Base-by-base conservation (phyloP, 1,140 invertebrate genomes). In the Oryctes rhinoceros region DNA sequence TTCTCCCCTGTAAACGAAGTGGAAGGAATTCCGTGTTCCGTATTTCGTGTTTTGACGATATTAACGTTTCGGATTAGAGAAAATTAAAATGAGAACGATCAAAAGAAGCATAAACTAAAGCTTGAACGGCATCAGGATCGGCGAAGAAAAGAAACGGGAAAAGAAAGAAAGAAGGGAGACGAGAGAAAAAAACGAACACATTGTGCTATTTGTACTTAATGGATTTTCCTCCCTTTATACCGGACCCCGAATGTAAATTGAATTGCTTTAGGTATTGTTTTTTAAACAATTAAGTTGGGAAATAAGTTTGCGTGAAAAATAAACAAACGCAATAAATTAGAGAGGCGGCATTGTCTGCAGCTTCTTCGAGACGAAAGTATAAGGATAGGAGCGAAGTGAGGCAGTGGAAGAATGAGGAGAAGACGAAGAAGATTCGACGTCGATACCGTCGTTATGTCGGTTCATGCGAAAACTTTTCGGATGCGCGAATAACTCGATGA, bases 401-500 rank as follows among this genome's bases (percentile, higher is more conserved):
- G 47, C 75, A 15, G 35, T 30, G 18, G 18, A 67, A 67, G 62
- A 67, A 18, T 10, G n/a, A 35, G 65, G 4, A 35, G 65, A 37
- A 71, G 65, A 15, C 39, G 39, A 44, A 44, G 20, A 15, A 35
- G 65, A 30, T 7, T 37, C 24, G 65, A 30, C 65, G 65, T 71
- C 65, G 18, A 35, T 20, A 62, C 20, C 65, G 65, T 20, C 78
- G 82, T 81, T 53, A 76, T 65, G 74, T 81, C 79, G 77, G 79
- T 82, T 82, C 81, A 82, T 78, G 76, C 81, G 53, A 76, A 82
- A 82, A 82, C 67, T 79, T 82, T 82, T 81, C 80, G 62, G 65
- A 71, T 71, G 65, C 65, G 78, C 76, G 80, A 47, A 79, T 82
- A 80, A 82, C 80, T 82, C 82, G 79, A 81, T 82, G 80, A 82